phyloP scores from a whole-genome alignment of 2,797 vertebrate genomes.

The Vespertilio murinus region DNA sequence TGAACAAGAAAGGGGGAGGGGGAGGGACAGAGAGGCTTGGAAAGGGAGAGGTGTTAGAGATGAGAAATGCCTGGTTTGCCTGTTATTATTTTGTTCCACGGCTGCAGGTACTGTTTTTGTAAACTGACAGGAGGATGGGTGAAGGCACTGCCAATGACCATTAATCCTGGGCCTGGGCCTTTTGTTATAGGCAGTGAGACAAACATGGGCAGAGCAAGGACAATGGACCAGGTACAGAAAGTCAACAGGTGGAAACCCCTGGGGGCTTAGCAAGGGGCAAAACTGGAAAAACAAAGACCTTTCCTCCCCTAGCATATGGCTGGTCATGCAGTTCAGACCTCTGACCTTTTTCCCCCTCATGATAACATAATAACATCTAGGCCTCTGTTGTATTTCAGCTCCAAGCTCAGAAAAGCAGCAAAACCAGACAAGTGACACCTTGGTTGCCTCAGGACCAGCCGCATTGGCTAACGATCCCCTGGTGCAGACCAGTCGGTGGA shows the following conservation, averaged over 20 bases:
- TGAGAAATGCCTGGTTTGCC: conserved; percentile 17
- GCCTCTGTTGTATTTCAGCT: too few species aligned
- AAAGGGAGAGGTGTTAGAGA: neutral
- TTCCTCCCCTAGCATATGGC: neutral
- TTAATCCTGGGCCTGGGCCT: too few species aligned
- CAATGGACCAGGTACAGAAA: neutral
- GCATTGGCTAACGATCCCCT: neutral
- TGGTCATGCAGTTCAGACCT: too few species aligned
- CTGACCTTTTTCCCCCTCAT: too few species aligned
- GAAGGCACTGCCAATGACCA: neutral
- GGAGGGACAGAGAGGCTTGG: neutral
- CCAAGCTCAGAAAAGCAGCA: neutral
- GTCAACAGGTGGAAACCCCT: neutral
- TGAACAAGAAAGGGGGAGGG: too few species aligned
- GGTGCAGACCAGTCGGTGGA: neutral
- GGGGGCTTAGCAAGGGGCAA: neutral
- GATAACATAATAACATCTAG: too few species aligned
- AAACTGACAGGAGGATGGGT: neutral
- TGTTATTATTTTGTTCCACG: too few species aligned
- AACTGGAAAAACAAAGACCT: neutral
- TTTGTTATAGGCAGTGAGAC: neutral
- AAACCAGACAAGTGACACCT: neutral
- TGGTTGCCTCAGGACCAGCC: neutral
- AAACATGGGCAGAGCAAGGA: neutral
- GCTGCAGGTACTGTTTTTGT: neutral